Percentiles rank a stretch among this genome's conserved stretches.
phyloP scores from a whole-genome alignment of 2,113 vertebrate genomes.

The Calyptommatus sinebrachiatus region DNA sequence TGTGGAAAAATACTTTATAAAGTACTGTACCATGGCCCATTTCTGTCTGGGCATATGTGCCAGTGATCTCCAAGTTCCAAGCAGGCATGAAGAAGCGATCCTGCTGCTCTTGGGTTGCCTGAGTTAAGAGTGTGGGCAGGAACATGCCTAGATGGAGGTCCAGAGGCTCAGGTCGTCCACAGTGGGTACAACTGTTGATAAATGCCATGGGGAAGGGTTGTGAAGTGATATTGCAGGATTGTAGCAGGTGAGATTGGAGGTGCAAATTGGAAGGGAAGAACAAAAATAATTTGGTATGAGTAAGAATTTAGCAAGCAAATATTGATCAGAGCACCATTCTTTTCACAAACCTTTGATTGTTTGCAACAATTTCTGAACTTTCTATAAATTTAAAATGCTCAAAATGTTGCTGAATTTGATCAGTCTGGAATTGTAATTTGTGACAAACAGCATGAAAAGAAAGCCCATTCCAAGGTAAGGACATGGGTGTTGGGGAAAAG shows the following conservation, averaged over 20 bases:
- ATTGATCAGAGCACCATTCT: constrained; percentile 58
- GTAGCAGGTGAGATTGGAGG: constrained; percentile 49
- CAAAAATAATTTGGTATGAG: constrained; percentile 61
- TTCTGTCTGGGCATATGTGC: constrained; percentile 98
- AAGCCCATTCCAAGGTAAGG: neutral
- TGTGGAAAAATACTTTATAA: constrained; percentile 60
- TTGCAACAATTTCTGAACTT: neutral
- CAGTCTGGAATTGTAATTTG: too few relatives aligned
- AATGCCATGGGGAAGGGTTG: constrained; percentile 49
- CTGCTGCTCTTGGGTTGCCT: constrained; percentile 93
- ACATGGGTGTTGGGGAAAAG: neutral
- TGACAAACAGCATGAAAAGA: too few relatives aligned
- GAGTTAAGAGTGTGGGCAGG: constrained; percentile 95
- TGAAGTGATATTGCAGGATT: constrained; percentile 54
- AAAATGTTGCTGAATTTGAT: neutral
- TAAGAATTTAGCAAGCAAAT: constrained; percentile 47
- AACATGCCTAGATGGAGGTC: constrained; percentile 99
- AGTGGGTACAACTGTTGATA: constrained; percentile 84
- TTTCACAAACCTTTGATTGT: constrained; percentile 32
- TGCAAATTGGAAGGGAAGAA: constrained; percentile 54
- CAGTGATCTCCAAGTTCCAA: constrained; percentile 98
- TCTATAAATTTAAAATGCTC: neutral
- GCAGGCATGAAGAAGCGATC: constrained; percentile 95
- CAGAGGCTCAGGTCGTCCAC: constrained; percentile 86
- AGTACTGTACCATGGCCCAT: constrained; percentile 95